Conservation (phyloP, 2,113 vertebrate species). For the Morone chrysops region DNA sequence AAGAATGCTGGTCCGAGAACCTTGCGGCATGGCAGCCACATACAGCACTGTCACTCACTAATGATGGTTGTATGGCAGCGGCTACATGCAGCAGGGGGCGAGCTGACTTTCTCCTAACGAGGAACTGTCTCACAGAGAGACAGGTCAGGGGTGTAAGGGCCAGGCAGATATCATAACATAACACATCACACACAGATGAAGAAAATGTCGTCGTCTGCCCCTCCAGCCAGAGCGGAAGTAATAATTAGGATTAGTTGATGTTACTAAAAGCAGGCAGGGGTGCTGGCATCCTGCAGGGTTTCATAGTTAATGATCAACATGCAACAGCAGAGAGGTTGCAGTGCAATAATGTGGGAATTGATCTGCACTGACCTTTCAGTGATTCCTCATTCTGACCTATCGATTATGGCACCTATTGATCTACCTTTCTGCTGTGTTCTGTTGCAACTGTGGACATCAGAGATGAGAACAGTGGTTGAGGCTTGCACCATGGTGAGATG, state of each 20-base stretch:
- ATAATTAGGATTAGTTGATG: constrained; percentile 79
- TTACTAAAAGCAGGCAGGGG: constrained; percentile 66
- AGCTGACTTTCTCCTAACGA: constrained; percentile 76
- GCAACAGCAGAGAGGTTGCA: constrained; percentile 67
- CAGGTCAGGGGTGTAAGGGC: constrained; percentile 71
- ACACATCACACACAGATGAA: constrained; percentile 66
- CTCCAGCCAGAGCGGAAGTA: constrained; percentile 65
- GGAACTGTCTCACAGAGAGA: constrained; percentile 75
- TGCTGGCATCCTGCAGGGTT: constrained; percentile 52
- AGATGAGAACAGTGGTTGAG: constrained; percentile 59
- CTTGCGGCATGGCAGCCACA: constrained; percentile 31
- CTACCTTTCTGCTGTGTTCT: constrained; percentile 63
- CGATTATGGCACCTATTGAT: constrained; percentile 72
- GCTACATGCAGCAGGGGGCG: constrained; percentile 69
- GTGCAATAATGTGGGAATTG: constrained; percentile 64
- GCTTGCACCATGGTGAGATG: constrained; percentile 49
- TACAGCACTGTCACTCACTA: constrained; percentile 63
- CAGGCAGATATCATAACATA: constrained; percentile 62
- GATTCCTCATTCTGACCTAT: constrained; percentile 78
- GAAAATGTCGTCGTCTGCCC: constrained; percentile 62
- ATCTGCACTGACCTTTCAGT: constrained; percentile 71
- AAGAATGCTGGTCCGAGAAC: constrained; percentile 47
- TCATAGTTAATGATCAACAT: constrained; percentile 70
- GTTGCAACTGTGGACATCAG: constrained; percentile 44
- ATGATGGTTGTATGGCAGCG: constrained; percentile 71